Percentiles rank a stretch among this genome's conserved stretches.
Evolutionary conservation across 2,797 vertebrate species (phyloP).

Genomic region (Onychomys leucogaster): DNA sequence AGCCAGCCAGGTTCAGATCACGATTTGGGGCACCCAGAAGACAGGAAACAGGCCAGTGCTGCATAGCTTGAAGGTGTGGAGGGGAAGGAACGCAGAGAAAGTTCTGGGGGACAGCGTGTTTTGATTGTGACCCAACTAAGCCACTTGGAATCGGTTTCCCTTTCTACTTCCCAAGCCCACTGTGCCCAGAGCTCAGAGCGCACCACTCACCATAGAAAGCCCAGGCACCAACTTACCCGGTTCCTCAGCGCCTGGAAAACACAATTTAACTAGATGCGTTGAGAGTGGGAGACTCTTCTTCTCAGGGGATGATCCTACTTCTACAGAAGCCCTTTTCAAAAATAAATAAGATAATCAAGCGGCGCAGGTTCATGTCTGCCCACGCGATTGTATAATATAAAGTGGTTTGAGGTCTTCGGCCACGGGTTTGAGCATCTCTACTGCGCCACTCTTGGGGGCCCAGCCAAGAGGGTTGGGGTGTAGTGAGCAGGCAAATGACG

Average conservation of each 20-base stretch:
- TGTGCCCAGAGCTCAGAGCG: not conserved
- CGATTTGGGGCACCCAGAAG: not conserved
- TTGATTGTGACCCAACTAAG: not conserved
- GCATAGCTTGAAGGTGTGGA: not conserved
- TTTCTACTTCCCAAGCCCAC: constrained; percentile 26
- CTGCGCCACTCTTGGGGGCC: constrained; percentile 69
- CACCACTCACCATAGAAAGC: constrained; percentile 68
- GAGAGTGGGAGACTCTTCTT: constrained; percentile 37
- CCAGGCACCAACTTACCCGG: constrained; percentile 86
- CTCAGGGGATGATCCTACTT: constrained; percentile 73
- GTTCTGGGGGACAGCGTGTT: not conserved
- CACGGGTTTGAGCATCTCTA: constrained; percentile 75
- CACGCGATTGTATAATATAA: constrained; percentile 87
- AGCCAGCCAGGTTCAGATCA: not conserved
- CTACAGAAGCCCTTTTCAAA: constrained; percentile 80
- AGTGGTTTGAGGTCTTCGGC: constrained; percentile 77
- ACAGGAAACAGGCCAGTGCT: constrained; percentile 64
- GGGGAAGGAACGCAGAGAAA: fast-evolving
- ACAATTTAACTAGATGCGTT: constrained; percentile 60
- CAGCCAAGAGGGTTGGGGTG: constrained; percentile 75
- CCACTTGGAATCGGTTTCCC: constrained; percentile 2
- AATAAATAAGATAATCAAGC: constrained; percentile 77
- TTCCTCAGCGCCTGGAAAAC: constrained; percentile 43
- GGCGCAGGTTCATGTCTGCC: constrained; percentile 83
- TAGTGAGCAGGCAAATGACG: constrained; percentile 70